Conservation (phyloP, 1,140 invertebrate genomes). For the Drosophila nasuta region DNA sequence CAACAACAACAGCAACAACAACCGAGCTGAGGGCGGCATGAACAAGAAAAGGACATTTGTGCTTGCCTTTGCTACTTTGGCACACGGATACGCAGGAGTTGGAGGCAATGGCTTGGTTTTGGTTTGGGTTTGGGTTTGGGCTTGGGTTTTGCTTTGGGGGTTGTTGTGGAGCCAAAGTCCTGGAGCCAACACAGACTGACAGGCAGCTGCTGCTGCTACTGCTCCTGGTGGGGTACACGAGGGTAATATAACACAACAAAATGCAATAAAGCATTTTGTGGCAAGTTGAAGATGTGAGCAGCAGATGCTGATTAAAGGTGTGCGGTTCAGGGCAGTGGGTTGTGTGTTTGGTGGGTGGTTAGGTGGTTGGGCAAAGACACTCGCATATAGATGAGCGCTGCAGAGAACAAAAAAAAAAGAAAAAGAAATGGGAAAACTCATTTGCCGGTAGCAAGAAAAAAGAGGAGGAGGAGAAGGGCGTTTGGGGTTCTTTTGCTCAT, state of each 20-base stretch:
- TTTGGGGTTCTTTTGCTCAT: constrained; percentile 55
- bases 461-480: constrained; percentile 13
- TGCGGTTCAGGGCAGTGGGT: constrained; percentile 51
- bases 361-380: constrained; percentile 29
- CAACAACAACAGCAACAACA: constrained; percentile 17
- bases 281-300: constrained; percentile 82
- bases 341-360: too few species aligned
- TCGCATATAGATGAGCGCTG: too few species aligned
- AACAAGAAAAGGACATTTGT: constrained; percentile 79
- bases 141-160: background rate
- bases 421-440: constrained; percentile 22
- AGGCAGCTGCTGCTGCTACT: constrained; percentile 38
- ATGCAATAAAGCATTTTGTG: constrained; percentile 83
- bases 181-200: constrained; percentile 61
- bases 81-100: constrained; percentile 13
- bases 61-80: constrained; percentile 66
- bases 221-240: constrained; percentile 61
- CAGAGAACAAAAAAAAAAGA: too few species aligned
- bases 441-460: constrained; percentile 64
- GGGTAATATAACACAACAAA: constrained; percentile 84
- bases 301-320: constrained; percentile 83
- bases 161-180: constrained; percentile 9
- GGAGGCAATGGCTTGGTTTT: constrained; percentile 24
- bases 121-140: constrained; percentile 11
- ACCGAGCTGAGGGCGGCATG: constrained; percentile 20